Base-by-base conservation (phyloP, 2,113 vertebrate species). In the Aythya baeri region DNA sequence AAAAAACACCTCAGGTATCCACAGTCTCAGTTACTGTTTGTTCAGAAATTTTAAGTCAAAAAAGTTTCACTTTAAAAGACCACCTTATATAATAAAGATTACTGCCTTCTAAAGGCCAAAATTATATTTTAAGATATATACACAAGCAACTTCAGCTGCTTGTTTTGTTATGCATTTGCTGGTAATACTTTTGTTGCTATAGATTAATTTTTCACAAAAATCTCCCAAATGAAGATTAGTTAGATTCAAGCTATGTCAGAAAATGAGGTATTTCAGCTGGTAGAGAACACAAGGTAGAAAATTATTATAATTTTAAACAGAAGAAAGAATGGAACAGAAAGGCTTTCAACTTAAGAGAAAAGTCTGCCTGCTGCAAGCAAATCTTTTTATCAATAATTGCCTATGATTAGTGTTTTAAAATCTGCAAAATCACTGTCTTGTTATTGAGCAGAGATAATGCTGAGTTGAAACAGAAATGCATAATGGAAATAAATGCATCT, bases 271-370 rank as follows among this genome's bases (percentile, higher is more conserved):
- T 94, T 96, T 95, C 94, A 95, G 82, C 83, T 96, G 78, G 65
- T 71, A 76, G 34, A 84, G 91, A 92, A 89, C 31, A 77, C 89
- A 93, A 93, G 67, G 65, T 74, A 91, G 86, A 88, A 96, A 96
- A 96, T 91, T 0, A 90, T 96, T 96, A 91, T 85, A 85, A 88
- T 94, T 79, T 75, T 81, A 91, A 94, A 65, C 78, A 77, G 83
- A 96, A 93, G 88, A 65, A 74, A 88, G 74, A 92, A 96, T 78
- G 49, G 63, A 72, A 88, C 55, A 83, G n/a, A 67, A 80, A 93
- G 50, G 78, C 91, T 97, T 96, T 94, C 89, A 96, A 80, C 46
- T 90, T 94, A 94, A 92, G 81, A 41, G 90, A 79, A 82, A 92
- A 46, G 70, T 85, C 91, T 95, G 77, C 84, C 92, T 91, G 78